These are phyloP conservation scores for Berghia stephanieae DNA, from an alignment of 1,140 invertebrate genomes.

Conservation along the genomic window DNA sequence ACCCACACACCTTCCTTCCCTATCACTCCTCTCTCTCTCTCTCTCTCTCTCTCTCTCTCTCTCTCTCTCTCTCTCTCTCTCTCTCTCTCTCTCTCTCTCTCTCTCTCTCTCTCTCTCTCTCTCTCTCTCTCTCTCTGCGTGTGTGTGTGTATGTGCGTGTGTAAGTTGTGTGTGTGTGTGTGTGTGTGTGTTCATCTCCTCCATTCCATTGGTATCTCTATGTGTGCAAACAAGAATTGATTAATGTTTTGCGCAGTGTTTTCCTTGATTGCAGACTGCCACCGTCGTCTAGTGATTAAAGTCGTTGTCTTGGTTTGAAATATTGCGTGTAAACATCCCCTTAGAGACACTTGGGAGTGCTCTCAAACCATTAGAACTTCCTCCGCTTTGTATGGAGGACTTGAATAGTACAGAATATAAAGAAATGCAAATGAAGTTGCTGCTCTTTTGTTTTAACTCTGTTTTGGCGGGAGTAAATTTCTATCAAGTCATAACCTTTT, in stretches of 20 bases:
- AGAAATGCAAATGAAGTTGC: too few species aligned
- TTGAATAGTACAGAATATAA: too few species aligned
- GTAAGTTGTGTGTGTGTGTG: too few species aligned
- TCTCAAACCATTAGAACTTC: too few species aligned
- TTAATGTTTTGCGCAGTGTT: not conserved
- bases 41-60: slow-evolving; percentile 28
- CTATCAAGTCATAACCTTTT: too few species aligned
- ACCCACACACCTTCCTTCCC: slow-evolving; percentile 5
- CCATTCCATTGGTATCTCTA: not conserved
- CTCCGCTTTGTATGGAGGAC: too few species aligned
- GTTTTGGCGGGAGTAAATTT: too few species aligned
- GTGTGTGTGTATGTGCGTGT: too few species aligned
- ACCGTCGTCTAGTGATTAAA: not conserved
- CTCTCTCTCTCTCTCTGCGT: not conserved
- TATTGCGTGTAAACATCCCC: too few species aligned
- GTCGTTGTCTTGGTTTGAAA: too few species aligned
- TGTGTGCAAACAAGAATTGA: not conserved
- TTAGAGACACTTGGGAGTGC: too few species aligned
- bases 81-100: slow-evolving; percentile 29
- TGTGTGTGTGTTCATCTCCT: not conserved
- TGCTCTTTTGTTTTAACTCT: too few species aligned
- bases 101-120: not conserved
- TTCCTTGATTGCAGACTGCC: not conserved
- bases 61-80: slow-evolving; percentile 31
- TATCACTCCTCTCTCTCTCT: not conserved